Evolutionary conservation across 2,113 vertebrate species (phyloP).

Genomic region (Saccopteryx leptura): DNA sequence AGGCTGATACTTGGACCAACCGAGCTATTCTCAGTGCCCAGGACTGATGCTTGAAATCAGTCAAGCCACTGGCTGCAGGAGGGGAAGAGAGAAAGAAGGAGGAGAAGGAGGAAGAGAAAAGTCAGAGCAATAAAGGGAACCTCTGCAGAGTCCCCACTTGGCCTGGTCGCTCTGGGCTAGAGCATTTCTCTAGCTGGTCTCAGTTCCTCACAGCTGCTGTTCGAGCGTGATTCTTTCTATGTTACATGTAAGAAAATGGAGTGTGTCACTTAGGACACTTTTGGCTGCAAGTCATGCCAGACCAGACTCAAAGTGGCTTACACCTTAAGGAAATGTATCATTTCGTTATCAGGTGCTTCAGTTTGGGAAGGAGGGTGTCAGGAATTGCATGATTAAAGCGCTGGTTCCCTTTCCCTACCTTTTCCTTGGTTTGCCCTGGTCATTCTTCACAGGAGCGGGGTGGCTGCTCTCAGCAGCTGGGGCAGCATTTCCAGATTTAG

Average conservation of each 20-base stretch:
- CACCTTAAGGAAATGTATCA: background rate
- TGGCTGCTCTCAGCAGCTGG: background rate
- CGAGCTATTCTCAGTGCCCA: too few relatives aligned
- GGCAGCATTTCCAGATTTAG: background rate
- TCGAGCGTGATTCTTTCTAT: background rate
- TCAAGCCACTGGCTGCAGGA: too few relatives aligned
- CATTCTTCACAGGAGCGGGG: background rate
- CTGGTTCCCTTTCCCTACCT: background rate
- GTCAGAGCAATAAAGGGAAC: background rate
- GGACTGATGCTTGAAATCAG: too few relatives aligned
- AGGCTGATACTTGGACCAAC: too few relatives aligned
- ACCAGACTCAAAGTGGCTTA: background rate
- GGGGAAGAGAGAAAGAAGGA: too few relatives aligned
- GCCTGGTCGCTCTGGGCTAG: background rate
- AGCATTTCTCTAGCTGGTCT: background rate
- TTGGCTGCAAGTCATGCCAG: background rate
- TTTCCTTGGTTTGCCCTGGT: background rate
- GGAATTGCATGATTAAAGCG: background rate
- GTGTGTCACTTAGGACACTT: background rate
- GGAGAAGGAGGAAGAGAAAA: background rate
- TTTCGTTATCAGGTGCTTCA: background rate
- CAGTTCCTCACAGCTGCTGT: background rate
- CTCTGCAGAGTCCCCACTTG: too few relatives aligned
- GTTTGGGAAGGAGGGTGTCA: background rate
- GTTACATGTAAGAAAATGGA: background rate